These are phyloP conservation scores for Zapornia atra DNA, from an alignment of 2,113 vertebrate species.

Conservation along the genomic window DNA sequence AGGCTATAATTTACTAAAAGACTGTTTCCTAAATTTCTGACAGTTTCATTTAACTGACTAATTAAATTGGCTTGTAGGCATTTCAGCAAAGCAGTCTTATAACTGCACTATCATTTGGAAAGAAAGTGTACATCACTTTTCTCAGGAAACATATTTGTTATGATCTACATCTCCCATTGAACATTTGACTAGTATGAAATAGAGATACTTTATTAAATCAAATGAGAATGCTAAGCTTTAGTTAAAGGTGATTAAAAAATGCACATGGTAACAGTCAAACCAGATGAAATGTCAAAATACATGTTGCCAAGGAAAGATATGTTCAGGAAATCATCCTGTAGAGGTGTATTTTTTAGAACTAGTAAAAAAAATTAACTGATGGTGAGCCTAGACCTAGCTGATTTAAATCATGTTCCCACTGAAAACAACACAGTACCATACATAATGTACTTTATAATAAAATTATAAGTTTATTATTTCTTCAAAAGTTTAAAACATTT, in stretches of 20 bases:
- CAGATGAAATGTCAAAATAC: neutral
- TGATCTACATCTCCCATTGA: neutral
- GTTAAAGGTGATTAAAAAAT: conserved; percentile 50
- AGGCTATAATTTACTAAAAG: conserved; percentile 76
- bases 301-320: neutral
- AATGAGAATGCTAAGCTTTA: conserved; percentile 15
- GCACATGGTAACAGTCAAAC: neutral
- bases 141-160: conserved; percentile 38
- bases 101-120: conserved; percentile 57
- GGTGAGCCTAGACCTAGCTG: neutral
- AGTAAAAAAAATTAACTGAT: neutral
- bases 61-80: conserved; percentile 78
- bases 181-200: conserved; percentile 29
- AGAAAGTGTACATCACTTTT: conserved; percentile 59
- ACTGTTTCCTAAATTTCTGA: conserved; percentile 74
- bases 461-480: neutral
- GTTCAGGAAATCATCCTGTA: neutral
- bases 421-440: neutral
- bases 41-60: conserved; percentile 79
- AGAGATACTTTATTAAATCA: neutral
- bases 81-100: conserved; percentile 63
- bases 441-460: neutral
- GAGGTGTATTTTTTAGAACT: neutral
- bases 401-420: neutral
- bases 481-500: neutral